These are phyloP conservation scores for Clitarchus hookeri DNA, from an alignment of 2,888 invertebrate genomes.

Conservation along the genomic window DNA sequence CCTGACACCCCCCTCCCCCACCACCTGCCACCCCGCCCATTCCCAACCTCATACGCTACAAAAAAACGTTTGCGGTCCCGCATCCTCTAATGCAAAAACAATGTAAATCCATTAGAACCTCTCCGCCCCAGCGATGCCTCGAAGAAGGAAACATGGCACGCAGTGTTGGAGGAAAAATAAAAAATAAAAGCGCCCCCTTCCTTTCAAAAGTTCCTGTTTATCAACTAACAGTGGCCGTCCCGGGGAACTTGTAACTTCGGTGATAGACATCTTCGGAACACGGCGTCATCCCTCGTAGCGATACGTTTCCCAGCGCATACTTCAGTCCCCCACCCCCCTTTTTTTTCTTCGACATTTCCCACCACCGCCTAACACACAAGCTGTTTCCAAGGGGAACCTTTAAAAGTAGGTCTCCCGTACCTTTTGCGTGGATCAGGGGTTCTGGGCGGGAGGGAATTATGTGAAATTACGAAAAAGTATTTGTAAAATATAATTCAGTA, in stretches of 20 bases:
- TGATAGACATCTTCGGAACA: conserved; percentile 7
- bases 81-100: conserved; percentile 23
- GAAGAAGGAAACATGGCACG: background rate
- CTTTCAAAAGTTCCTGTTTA: background rate
- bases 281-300: background rate
- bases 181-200: background rate
- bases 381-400: too few relatives aligned
- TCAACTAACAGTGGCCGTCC: background rate
- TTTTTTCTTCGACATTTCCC: too few relatives aligned
- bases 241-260: background rate
- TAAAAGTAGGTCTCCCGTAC: too few relatives aligned
- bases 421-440: too few relatives aligned
- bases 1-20: background rate
- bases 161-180: too few relatives aligned
- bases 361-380: too few relatives aligned
- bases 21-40: background rate
- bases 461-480: too few relatives aligned
- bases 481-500: too few relatives aligned
- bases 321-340: background rate
- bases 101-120: conserved; percentile 23
- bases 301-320: background rate
- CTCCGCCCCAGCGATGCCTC: background rate
- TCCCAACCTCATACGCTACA: too few relatives aligned
- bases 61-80: too few relatives aligned
- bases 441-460: too few relatives aligned